Percentiles rank a stretch among this genome's conserved stretches.
Evolutionary conservation across 2,797 vertebrate genomes (phyloP).

Genomic region (Pempheris klunzingeri): DNA sequence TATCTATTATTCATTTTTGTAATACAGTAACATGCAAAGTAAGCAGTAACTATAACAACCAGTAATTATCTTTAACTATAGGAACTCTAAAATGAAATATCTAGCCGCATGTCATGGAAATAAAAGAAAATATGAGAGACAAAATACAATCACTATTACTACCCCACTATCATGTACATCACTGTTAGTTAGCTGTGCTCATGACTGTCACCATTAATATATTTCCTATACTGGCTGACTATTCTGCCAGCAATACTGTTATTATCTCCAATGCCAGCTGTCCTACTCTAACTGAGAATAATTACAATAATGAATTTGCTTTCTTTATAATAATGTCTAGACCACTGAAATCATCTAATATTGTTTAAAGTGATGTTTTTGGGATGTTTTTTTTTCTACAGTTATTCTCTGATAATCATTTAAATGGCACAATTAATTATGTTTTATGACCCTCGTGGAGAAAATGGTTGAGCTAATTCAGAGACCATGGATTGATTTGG

Average conservation of each 20-base stretch:
- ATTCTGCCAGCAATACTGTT: background rate
- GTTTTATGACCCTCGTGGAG: background rate
- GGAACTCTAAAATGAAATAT: background rate
- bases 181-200: background rate
- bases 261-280: background rate
- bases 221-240: background rate
- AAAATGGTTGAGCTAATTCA: background rate
- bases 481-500: too few relatives aligned
- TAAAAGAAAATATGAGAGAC: too few relatives aligned
- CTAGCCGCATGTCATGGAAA: too few relatives aligned
- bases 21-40: background rate
- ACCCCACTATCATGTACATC: background rate
- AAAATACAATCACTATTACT: background rate
- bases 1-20: background rate
- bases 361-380: background rate
- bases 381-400: background rate
- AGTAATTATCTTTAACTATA: background rate
- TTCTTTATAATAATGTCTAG: background rate
- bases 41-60: background rate
- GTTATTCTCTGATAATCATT: background rate
- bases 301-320: background rate
- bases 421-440: too few relatives aligned
- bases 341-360: background rate
- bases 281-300: background rate
- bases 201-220: background rate